phyloP scores from a whole-genome alignment of 2,113 vertebrate species.

The Tragelaphus scriptus region DNA sequence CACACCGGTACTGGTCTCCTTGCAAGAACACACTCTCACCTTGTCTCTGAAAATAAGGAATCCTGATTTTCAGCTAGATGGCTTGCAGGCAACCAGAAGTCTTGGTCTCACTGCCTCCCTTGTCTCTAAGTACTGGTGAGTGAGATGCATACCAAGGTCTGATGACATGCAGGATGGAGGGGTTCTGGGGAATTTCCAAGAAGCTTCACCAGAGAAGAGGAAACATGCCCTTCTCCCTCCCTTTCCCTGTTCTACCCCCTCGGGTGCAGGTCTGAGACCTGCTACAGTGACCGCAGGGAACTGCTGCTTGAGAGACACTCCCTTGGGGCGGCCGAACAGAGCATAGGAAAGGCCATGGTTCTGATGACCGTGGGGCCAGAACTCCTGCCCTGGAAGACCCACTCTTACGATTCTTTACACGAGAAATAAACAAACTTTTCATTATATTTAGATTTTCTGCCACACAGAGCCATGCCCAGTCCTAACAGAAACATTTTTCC shows the following conservation, averaged over 20 bases:
- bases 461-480: neutral
- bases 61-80: neutral
- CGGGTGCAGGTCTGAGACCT: neutral
- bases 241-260: neutral
- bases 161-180: too few species aligned
- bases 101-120: neutral
- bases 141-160: neutral
- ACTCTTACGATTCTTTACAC: neutral
- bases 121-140: neutral
- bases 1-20: neutral
- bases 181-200: neutral
- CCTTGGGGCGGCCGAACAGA: neutral
- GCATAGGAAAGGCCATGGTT: too few species aligned
- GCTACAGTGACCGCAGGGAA: neutral
- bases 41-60: neutral
- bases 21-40: neutral
- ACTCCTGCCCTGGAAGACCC: neutral
- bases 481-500: neutral
- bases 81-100: neutral
- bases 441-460: neutral
- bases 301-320: accelerated
- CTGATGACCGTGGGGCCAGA: accelerated
- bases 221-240: too few species aligned
- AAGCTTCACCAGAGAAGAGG: neutral
- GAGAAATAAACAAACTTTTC: neutral